phyloP scores from a whole-genome alignment of 2,888 invertebrate genomes.

The Parnassius orleans region DNA sequence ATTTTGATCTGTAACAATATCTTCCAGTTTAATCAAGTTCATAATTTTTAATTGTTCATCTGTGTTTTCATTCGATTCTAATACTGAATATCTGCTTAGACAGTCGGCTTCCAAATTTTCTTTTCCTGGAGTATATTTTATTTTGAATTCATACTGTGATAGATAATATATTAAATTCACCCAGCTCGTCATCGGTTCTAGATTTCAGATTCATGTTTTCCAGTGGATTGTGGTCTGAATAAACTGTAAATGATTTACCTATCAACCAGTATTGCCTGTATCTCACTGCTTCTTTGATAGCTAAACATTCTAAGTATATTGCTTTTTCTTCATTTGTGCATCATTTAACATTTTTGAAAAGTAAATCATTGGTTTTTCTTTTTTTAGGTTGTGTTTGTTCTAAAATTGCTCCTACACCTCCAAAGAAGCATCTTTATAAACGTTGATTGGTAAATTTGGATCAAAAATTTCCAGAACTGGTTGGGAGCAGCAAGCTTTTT shows the following conservation, averaged over 20 bases:
- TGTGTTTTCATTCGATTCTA: conserved; percentile 29
- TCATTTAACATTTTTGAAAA: too few species aligned
- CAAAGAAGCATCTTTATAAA: too few species aligned
- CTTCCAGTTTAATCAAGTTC: conserved; percentile 33
- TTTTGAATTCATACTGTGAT: too few species aligned
- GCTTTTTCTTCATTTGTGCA: background rate
- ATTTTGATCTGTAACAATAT: conserved; percentile 32
- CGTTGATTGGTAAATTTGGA: too few species aligned
- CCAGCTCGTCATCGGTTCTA: conserved; percentile 31
- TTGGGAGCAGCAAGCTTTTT: too few species aligned
- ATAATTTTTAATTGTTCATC: conserved; percentile 35
- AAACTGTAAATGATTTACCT: conserved; percentile 32
- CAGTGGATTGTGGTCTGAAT: conserved; percentile 32
- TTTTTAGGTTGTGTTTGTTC: too few species aligned
- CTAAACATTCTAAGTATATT: background rate
- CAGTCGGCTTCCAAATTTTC: conserved; percentile 33
- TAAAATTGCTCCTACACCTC: too few species aligned
- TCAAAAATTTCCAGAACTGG: too few species aligned
- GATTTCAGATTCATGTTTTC: conserved; percentile 30
- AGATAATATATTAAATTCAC: conserved; percentile 31
- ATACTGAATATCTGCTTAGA: conserved; percentile 34
- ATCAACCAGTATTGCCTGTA: conserved; percentile 1
- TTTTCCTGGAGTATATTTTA: too few species aligned
- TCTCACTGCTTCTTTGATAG: background rate
- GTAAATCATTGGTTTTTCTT: too few species aligned